Evolutionary conservation across 2,797 vertebrate genomes (phyloP), one percentile per base, ranked within the genome.

Genomic region (Liasis olivaceus): DNA sequence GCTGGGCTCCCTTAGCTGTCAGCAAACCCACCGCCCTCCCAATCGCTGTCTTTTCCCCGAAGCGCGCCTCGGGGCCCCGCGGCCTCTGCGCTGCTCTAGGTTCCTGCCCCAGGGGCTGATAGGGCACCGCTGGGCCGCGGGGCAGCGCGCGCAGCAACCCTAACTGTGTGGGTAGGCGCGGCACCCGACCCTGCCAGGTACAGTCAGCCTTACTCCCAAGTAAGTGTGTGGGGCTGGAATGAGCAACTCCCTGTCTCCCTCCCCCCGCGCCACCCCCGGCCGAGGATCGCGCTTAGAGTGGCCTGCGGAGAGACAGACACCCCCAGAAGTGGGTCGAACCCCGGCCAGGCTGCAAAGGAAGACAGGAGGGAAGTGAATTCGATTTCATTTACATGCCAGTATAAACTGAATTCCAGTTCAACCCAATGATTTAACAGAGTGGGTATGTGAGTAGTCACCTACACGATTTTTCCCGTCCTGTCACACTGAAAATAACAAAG

Each of bases 51-150:
- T 36, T 1, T 3, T 1, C 5, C 5, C 31, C 66, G 2, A 72
- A 36, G 66, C 51, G 66, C 31, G 31, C 31, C 69, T 36, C 15
- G 5, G 7, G n/a, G n/a, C 26, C 66, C 28, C 14, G 14, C 64
- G 28, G 28, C 66, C 31, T 5, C n/a, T 69, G 66, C 4, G n/a
- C 28, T 4, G 11, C 11, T 17, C 6, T 5, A 4, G 4, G 66
- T 51, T 7, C 51, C 51, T 51, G 51, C 51, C 51, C 51, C 51
- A 0, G 64, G 13, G 98, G 97, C 97, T 98, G 98, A 98, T 3
- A 15, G 12, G 60, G 8, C 24, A 26, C 58, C 28, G 2, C 14
- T 7, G 66, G 28, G n/a, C 66, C 17, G 5, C 6, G 31, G 31
- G 31, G 8, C 66, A 69, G 66, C 66, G 66, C 12, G 2, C 4